phyloP scores from a whole-genome alignment of 1,140 invertebrate genomes.

The Drosophila nebulosa region DNA sequence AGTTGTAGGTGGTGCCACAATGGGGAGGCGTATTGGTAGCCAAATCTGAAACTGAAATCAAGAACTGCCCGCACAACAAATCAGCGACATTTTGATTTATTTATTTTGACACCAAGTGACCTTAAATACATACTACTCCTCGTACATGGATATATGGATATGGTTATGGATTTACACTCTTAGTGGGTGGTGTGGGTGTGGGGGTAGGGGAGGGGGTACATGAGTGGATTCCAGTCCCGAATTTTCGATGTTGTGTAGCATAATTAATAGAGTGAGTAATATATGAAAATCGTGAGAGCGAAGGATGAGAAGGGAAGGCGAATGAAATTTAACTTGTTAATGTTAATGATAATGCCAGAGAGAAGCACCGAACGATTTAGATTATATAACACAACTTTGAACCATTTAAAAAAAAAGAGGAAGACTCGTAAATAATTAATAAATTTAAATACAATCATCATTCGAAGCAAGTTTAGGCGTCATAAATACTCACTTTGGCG shows the following conservation, averaged over 20 bases:
- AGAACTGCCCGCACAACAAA: conserved; percentile 25
- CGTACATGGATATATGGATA: not conserved
- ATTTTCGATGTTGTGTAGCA: not conserved
- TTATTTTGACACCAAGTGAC: conserved; percentile 57
- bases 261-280: not conserved
- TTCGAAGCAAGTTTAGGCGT: too few relatives aligned
- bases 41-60: conserved; percentile 12
- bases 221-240: not conserved
- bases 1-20: not conserved
- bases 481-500: too few relatives aligned
- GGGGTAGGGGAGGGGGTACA: too few relatives aligned
- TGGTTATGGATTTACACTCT: not conserved
- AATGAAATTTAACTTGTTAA: too few relatives aligned
- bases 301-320: too few relatives aligned
- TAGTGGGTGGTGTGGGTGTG: not conserved
- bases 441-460: too few relatives aligned
- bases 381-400: too few relatives aligned
- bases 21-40: not conserved
- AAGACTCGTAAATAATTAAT: too few relatives aligned
- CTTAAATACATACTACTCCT: conserved; percentile 25
- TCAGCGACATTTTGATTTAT: conserved; percentile 73
- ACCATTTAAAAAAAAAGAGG: too few relatives aligned
- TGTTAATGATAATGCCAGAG: too few relatives aligned
- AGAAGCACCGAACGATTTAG: too few relatives aligned
- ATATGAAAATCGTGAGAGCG: not conserved